Evolutionary conservation across 2,797 vertebrate genomes (phyloP).

Genomic region (Coracias cyanogaster): DNA sequence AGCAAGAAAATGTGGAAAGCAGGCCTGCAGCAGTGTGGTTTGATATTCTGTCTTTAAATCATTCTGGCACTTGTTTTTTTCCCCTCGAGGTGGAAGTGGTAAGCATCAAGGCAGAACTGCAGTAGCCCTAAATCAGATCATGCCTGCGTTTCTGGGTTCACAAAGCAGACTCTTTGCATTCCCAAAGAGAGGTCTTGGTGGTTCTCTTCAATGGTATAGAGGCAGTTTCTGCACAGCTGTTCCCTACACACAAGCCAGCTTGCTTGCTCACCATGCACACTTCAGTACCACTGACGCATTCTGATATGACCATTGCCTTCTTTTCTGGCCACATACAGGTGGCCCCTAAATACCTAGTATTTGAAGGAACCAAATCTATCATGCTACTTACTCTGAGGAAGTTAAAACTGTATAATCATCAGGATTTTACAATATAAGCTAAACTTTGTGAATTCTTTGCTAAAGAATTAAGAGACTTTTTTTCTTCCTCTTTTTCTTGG

Average conservation of each 20-base stretch:
- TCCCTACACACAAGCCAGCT: background rate
- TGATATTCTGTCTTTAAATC: constrained; percentile 79
- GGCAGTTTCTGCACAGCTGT: constrained; percentile 42
- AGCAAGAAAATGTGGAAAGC: constrained; percentile 65
- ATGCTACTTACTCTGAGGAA: background rate
- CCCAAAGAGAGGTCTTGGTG: constrained; percentile 19
- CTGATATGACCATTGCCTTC: background rate
- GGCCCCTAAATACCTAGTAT: background rate
- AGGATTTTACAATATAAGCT: background rate
- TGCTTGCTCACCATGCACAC: background rate
- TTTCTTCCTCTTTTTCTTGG: background rate
- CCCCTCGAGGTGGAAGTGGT: constrained; percentile 73
- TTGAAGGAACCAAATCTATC: background rate
- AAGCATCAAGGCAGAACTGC: constrained; percentile 59
- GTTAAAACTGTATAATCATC: background rate
- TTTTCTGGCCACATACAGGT: background rate
- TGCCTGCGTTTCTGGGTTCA: constrained; percentile 28
- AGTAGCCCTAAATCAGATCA: constrained; percentile 70
- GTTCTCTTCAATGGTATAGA: background rate
- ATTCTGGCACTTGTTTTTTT: constrained; percentile 70
- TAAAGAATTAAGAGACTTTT: no score
- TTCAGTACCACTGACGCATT: background rate
- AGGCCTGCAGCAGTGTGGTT: constrained; percentile 62
- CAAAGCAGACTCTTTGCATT: constrained; percentile 56
- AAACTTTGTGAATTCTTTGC: background rate